Evolutionary conservation across 2,113 vertebrate species (phyloP), one percentile per base, ranked within the genome.

Genomic region (Nothobranchius kuhntae): DNA sequence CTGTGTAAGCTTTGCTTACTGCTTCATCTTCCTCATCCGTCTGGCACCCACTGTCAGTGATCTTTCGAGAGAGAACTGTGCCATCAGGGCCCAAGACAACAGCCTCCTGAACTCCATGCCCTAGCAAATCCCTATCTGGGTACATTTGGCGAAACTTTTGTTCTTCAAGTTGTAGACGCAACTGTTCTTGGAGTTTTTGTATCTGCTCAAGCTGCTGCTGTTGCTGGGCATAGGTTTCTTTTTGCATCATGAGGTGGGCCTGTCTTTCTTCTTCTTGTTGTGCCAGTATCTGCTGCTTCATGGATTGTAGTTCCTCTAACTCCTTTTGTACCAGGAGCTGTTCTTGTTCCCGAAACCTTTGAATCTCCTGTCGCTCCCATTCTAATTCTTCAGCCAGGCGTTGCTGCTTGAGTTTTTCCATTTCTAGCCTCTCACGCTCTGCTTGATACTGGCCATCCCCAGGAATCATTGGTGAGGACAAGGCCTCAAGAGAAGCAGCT

Each of bases 321-420:
- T 99, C 98, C 76, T 98, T 96, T 77, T 99, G 98, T 45, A 99
- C 96, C 78, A 99, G 91, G 53, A 99, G 81, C 64, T 98, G 97
- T 78, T 99, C 98, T 42, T 99, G 97, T 82, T 99, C 98, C 52
- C 96, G 94, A 87, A 98, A 98, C 14, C 96, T 93, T 78, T 99
- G 98, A 65, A 99, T 99, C 91, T 99, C 96, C 50, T 98, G 96
- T 14, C 98, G 95, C 68, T 99, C 98, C 95, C 97, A 97, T 82
- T 99, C 98, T 50, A 99, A 84, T 78, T 99, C 96, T 76, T 99
- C 98, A 10, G 98, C 97, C 66, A 98, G 93, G 21, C 95, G 95
- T 51, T 98, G 96, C 59, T 99, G 98, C 80, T 99, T 98, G 56
- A 99, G 93, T 90, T 98, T 99, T 80, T 99, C 97, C 81, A 98